These are phyloP conservation scores for Halcyon senegalensis DNA, from an alignment of 2,113 vertebrate species.

Conservation along the genomic window DNA sequence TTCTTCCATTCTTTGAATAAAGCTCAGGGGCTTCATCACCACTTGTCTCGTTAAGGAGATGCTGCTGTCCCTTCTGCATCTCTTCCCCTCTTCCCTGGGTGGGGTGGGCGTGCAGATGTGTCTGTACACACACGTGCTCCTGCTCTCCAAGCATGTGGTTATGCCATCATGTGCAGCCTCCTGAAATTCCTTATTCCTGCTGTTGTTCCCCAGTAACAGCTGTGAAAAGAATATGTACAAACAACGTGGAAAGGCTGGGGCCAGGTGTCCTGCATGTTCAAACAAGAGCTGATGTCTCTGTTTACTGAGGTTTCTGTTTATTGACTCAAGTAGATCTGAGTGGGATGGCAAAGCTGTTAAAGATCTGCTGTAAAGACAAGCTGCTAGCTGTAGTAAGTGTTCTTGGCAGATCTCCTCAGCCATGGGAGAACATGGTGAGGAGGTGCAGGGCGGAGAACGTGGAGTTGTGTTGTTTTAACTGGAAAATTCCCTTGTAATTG, in stretches of 20 bases:
- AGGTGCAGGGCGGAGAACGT: background rate
- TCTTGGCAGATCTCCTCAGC: conserved; percentile 51
- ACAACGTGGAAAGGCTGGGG: background rate
- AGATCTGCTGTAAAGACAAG: conserved; percentile 9
- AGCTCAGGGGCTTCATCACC: background rate
- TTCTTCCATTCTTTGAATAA: background rate
- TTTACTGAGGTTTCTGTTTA: conserved; percentile 46
- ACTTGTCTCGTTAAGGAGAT: background rate
- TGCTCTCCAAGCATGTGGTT: background rate
- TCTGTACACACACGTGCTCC: background rate
- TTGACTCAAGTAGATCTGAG: conserved; percentile 7
- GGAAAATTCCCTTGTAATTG: conserved; percentile 40
- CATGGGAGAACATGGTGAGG: conserved; percentile 18
- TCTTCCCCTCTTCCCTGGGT: background rate
- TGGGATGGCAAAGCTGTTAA: conserved; percentile 48
- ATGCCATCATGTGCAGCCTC: background rate
- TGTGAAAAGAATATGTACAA: conserved; percentile 35
- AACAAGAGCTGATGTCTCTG: background rate
- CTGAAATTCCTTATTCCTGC: background rate
- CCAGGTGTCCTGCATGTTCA: conserved; percentile 45
- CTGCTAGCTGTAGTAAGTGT: conserved; percentile 37
- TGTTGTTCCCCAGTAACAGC: background rate
- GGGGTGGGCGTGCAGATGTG: background rate
- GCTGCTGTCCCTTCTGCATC: background rate
- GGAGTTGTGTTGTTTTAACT: background rate